A percentile compares a stretch with the other conserved stretches of the same genome.
Conservation (phyloP, 2,797 vertebrate species). For the Bradypodion ventrale region DNA sequence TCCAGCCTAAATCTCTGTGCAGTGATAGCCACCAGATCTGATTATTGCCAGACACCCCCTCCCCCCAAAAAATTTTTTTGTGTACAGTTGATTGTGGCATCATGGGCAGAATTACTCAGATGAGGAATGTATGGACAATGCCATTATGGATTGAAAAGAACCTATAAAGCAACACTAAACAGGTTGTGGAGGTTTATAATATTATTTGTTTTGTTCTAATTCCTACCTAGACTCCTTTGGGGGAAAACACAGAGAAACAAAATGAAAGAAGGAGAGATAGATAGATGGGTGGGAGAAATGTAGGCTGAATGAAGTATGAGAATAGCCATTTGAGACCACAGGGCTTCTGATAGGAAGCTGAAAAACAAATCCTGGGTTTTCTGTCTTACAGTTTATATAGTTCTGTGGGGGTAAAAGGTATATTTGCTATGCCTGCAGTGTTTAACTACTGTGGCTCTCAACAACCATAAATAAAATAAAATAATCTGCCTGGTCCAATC, state of each 20-base stretch:
- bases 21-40: not conserved
- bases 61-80: too few relatives aligned
- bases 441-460: slow-evolving; percentile 54
- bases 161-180: not conserved
- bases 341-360: slow-evolving; percentile 53
- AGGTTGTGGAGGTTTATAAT: too few relatives aligned
- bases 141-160: not conserved
- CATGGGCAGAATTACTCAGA: not conserved
- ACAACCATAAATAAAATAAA: slow-evolving; percentile 53
- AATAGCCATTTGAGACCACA: slow-evolving; percentile 46
- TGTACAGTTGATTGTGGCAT: not conserved
- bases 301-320: slow-evolving; percentile 44
- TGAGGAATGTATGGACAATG: not conserved
- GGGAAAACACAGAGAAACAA: not conserved
- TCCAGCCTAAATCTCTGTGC: not conserved
- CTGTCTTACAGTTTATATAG: slow-evolving; percentile 58
- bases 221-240: slow-evolving; percentile 37
- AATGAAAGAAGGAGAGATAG: not conserved
- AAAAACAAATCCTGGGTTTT: slow-evolving; percentile 50
- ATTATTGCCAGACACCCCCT: not conserved
- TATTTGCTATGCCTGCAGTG: slow-evolving; percentile 64
- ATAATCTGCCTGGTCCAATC: slow-evolving; percentile 52
- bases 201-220: slow-evolving; percentile 26
- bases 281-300: too few relatives aligned
- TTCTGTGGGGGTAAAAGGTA: slow-evolving; percentile 63